phyloP scores from a whole-genome alignment of 2,797 vertebrate genomes.

The Choloepus didactylus region DNA sequence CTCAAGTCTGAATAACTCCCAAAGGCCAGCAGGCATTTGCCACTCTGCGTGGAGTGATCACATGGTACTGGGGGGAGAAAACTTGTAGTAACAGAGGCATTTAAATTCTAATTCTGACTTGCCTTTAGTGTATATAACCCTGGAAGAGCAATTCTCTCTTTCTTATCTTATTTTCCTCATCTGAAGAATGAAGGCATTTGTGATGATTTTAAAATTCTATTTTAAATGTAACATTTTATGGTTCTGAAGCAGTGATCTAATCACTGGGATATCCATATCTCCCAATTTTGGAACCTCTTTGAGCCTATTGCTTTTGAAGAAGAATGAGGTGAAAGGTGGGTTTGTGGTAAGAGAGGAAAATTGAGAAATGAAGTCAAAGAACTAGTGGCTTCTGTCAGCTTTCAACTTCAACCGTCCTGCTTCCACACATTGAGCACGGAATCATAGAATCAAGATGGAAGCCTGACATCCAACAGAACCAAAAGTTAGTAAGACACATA shows the following conservation, averaged over 20 bases:
- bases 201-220: neutral
- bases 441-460: neutral
- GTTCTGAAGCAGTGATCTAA: neutral
- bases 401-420: neutral
- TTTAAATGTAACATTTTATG: neutral
- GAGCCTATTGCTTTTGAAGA: constrained; percentile 24
- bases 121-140: neutral
- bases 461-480: neutral
- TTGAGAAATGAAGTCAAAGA: neutral
- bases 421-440: neutral
- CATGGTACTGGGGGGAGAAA: neutral
- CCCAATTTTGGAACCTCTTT: constrained; percentile 11
- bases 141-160: neutral
- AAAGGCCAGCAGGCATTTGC: neutral
- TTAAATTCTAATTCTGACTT: constrained; percentile 8
- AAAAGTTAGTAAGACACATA: neutral
- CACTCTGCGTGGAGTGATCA: neutral
- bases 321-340: neutral
- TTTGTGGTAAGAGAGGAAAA: neutral
- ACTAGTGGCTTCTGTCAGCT: neutral
- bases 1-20: neutral
- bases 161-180: neutral
- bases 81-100: neutral
- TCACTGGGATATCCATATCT: neutral
- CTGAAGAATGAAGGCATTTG: neutral